Percentiles rank a stretch among this genome's conserved stretches.
phyloP scores from a whole-genome alignment of 2,113 vertebrate species.

The Picathartes gymnocephalus region DNA sequence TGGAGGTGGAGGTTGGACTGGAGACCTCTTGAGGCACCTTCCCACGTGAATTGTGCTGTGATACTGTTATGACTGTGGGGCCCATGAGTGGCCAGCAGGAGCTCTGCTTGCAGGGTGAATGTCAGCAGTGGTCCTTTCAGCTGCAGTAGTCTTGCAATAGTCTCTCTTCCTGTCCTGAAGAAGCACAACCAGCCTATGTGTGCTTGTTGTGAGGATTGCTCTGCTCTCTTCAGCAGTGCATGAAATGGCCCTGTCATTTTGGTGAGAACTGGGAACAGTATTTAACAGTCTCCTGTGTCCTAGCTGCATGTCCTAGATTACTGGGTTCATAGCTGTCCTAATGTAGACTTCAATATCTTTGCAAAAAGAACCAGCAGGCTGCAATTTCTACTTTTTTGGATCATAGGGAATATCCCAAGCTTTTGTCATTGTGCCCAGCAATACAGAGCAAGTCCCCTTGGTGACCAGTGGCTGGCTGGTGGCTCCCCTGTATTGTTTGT shows the following conservation, averaged over 20 bases:
- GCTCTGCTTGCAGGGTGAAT: background rate
- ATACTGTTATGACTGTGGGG: rapidly evolving
- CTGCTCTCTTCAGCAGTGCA: background rate
- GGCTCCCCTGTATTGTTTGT: background rate
- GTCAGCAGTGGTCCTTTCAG: background rate
- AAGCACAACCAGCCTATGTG: rapidly evolving
- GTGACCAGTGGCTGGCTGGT: background rate
- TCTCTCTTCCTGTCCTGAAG: background rate
- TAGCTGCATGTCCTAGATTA: background rate
- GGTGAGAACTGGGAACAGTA: background rate
- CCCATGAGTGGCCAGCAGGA: background rate
- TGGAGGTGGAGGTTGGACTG: background rate
- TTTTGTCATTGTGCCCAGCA: background rate
- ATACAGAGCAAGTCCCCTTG: background rate
- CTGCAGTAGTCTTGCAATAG: background rate
- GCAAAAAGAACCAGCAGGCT: background rate
- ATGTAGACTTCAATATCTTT: background rate
- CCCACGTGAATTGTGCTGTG: rapidly evolving
- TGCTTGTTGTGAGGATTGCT: background rate
- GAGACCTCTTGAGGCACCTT: background rate
- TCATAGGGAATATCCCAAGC: background rate
- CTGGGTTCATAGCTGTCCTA: background rate
- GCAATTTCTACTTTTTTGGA: background rate
- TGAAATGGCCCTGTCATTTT: background rate
- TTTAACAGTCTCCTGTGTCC: background rate